phyloP scores from a whole-genome alignment of 1,140 invertebrate genomes.

The Mizuhopecten yessoensis region DNA sequence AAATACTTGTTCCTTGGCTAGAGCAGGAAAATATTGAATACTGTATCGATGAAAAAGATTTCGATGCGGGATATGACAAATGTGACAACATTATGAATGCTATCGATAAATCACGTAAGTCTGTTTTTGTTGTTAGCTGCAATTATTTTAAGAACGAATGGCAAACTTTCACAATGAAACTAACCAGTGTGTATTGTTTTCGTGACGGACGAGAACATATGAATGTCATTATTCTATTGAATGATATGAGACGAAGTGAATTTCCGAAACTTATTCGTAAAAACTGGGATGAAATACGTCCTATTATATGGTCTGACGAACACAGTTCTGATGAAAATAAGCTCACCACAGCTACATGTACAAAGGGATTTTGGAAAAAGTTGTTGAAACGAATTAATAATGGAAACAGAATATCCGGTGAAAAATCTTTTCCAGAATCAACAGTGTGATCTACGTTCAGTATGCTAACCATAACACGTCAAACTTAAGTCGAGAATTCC shows the following conservation, averaged over 20 bases:
- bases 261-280: neutral
- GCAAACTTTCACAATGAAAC: neutral
- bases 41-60: neutral
- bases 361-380: neutral
- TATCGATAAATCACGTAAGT: neutral
- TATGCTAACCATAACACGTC: no score
- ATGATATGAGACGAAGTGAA: neutral
- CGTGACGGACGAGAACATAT: neutral
- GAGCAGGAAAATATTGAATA: neutral
- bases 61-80: neutral
- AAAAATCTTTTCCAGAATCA: no score
- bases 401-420: no score
- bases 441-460: no score
- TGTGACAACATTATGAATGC: neutral
- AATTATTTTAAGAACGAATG: neutral
- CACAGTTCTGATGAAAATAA: neutral
- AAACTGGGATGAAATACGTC: slow-evolving; percentile 6
- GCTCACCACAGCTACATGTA: neutral
- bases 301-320: neutral
- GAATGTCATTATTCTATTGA: neutral
- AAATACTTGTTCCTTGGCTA: neutral
- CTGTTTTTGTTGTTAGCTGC: neutral
- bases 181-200: neutral
- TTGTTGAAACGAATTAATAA: neutral
- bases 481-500: no score